Conservation (phyloP, 2,113 vertebrate species). For the Macquaria ambigua region DNA sequence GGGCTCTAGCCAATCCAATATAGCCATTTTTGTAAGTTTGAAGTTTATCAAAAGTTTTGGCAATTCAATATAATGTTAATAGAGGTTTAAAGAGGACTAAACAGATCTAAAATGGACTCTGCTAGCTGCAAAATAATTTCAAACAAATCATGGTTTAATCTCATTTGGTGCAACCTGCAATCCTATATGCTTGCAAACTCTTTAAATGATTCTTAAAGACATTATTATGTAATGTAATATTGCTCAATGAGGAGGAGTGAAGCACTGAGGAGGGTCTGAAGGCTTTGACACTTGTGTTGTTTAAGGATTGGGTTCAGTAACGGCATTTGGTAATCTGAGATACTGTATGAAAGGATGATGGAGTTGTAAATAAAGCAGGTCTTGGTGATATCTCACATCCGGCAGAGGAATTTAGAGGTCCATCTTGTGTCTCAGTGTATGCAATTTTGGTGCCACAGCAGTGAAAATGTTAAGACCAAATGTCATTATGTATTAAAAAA, state of each 20-base stretch:
- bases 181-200: background rate
- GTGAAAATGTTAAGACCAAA: background rate
- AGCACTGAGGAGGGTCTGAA: background rate
- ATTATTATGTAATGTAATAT: background rate
- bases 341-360: background rate
- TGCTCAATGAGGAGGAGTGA: background rate
- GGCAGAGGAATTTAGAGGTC: background rate
- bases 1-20: background rate
- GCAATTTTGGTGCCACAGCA: background rate
- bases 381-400: slow-evolving; percentile 4
- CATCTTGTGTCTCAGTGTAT: background rate
- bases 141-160: background rate
- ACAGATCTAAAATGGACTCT: background rate
- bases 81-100: background rate
- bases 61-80: background rate
- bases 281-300: background rate
- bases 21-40: background rate
- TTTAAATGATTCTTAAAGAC: background rate
- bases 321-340: slow-evolving; percentile 2
- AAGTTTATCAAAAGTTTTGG: background rate
- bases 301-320: slow-evolving; percentile 30
- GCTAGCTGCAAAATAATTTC: background rate
- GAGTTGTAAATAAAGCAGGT: slow-evolving; percentile 5
- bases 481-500: background rate
- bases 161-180: background rate